Evolutionary conservation across 2,113 vertebrate genomes (phyloP), one percentile per base, ranked within the genome.

Genomic region (Oreochromis niloticus): DNA sequence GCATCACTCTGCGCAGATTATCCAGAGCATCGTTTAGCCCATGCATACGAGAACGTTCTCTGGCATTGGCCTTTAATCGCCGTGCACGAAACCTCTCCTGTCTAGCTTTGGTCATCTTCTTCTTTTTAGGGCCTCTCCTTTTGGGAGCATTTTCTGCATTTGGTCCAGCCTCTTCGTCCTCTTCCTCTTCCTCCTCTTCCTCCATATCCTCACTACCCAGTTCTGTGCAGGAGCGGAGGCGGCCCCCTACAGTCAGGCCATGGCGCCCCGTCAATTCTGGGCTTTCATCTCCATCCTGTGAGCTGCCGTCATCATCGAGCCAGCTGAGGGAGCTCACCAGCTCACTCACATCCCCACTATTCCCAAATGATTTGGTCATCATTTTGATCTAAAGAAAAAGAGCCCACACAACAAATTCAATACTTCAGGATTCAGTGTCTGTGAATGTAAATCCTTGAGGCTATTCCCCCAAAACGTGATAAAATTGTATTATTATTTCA

Each of bases 101-200:
- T 85, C 99, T 96, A 1, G 98, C 98, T 97, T 98, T 99, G 79
- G 98, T 99, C 98, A 99, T 98, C 90, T 98, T 99, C 97, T 99
- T 99, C 97, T 98, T 99, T 95, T 99, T 99, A 6, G 99, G 99
- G 17, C 99, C 99, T 79, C 98, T 97, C 56, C 98, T 97, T 91
- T 98, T 99, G 4, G 99, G 98, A 68, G 96, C 97, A 6, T 96
- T 95, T 48, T 97, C 98, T 83, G 97, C 97, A 59, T 97, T 95
- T 16, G 90, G 91, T 63, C 96, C 97, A 4, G 92, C 91, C 1
- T 97, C 96, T 1, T 96, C 97, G 0, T 97, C 97, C 2, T 94
- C 97, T 16, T 98, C 97, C 2, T 98, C 97, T 2, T 94, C 97
- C 10, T 98, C 97, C 59, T 98, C 96, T 22, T 94, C 93, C 81